Evolutionary conservation across 2,113 vertebrate species (phyloP), one percentile per base, ranked within the genome.

Genomic region (Pseudopipra pipra): DNA sequence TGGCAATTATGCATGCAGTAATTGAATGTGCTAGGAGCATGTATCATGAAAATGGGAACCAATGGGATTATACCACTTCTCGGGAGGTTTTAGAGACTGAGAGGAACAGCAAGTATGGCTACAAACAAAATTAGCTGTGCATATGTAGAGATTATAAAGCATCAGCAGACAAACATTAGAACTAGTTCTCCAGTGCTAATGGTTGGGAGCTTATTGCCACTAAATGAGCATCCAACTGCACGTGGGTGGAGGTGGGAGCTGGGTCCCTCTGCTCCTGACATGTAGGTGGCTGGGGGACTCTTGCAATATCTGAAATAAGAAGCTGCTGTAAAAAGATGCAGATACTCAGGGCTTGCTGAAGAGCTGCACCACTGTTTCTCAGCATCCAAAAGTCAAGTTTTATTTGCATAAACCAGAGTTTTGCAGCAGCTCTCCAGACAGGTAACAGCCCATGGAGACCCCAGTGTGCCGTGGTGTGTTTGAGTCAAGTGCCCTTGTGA

Each of bases 1-100:
- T 84, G 68, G 51, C 76, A 89, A 68, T 93, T 96, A 78, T 24
- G 76, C 22, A 15, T 11, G 49, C 83, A 72, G 49, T 90, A 93
- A 96, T 90, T 93, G 92, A 68, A 27, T 56, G 55, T 88, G 24
- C 77, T 93, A 51, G 83, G 43, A 78, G 61, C 73, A 54, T 54
- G 61, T 58, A 66, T 96, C 90, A 90, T 68, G 85, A 24, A 92
- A 96, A 95, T 86, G 79, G 49, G 88, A 93, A 81, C 79, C 83
- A 52, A 17, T 61, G 83, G 92, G 59, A 88, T 90, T 78, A 46
- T 68, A 16, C 14, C 30, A 27, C 17, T 72, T 67, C 85, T 92
- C 76, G 9, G 56, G 88, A 72, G 90, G 59, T 46, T 84, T 86
- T 52, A 35, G 78, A 74, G 87, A 55, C 20, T 27, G 87, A 82